Evolutionary conservation across 2,797 vertebrate species (phyloP).

Genomic region (Cynopterus sphinx): DNA sequence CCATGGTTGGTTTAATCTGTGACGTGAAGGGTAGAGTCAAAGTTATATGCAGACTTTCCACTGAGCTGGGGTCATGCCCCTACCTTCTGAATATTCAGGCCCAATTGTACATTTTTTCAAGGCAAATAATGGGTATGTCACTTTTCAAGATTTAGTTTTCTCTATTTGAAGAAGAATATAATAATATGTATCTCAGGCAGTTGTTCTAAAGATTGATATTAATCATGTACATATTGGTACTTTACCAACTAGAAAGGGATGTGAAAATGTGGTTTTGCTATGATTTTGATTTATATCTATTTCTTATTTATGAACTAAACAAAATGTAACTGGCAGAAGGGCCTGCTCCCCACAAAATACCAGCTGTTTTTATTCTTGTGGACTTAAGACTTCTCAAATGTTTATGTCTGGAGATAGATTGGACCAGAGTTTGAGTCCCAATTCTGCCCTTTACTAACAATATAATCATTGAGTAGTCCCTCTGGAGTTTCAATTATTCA

Average conservation of each 20-base stretch:
- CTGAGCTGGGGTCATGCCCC: background rate
- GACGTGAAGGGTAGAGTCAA: background rate
- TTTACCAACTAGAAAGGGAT: background rate
- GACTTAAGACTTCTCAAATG: background rate
- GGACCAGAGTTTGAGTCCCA: background rate
- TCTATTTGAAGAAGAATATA: background rate
- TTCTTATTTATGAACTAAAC: background rate
- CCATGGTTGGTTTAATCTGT: background rate
- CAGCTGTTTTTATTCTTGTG: constrained; percentile 24
- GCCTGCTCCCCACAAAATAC: background rate
- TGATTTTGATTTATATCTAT: constrained; percentile 1
- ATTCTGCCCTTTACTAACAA: background rate
- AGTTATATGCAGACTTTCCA: background rate
- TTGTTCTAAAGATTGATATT: background rate
- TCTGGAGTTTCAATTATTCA: background rate
- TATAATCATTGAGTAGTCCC: background rate
- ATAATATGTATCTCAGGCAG: background rate
- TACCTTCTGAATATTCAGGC: background rate
- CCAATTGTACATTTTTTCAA: background rate
- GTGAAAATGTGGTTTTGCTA: background rate
- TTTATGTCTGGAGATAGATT: background rate
- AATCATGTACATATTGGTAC: background rate
- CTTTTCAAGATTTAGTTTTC: background rate
- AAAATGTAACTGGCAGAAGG: background rate
- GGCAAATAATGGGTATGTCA: background rate